These are phyloP conservation scores for Mirounga angustirostris DNA, from an alignment of 2,113 vertebrate genomes.

Conservation along the genomic window DNA sequence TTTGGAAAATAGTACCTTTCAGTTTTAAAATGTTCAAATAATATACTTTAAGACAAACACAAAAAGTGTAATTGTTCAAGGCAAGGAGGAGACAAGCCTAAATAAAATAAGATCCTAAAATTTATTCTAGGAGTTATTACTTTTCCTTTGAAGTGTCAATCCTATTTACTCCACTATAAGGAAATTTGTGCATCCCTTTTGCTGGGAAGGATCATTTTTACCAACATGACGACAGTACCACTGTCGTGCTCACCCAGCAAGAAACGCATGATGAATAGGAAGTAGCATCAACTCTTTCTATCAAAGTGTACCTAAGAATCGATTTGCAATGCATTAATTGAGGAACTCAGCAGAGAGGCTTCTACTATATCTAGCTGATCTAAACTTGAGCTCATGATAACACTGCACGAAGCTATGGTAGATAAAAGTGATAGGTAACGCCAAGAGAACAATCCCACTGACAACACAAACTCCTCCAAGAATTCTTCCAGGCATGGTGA, in stretches of 20 bases:
- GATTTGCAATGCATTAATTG: slow-evolving; percentile 86
- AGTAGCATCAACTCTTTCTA: slow-evolving; percentile 70
- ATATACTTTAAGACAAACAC: slow-evolving; percentile 69
- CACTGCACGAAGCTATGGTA: slow-evolving; percentile 99
- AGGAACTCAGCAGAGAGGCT: slow-evolving; percentile 94
- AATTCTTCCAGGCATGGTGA: slow-evolving; percentile 96
- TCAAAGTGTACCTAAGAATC: slow-evolving; percentile 75
- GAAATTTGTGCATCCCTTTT: slow-evolving; percentile 75
- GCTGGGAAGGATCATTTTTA: slow-evolving; percentile 79
- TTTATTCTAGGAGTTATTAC: slow-evolving; percentile 34
- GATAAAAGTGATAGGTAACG: slow-evolving; percentile 99
- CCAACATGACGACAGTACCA: slow-evolving; percentile 62
- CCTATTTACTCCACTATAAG: slow-evolving; percentile 71
- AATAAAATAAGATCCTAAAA: slow-evolving; percentile 60
- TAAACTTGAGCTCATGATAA: slow-evolving; percentile 97
- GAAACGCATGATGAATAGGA: slow-evolving; percentile 67
- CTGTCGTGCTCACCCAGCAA: slow-evolving; percentile 78
- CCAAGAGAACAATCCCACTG: slow-evolving; percentile 97
- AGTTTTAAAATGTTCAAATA: slow-evolving; percentile 80
- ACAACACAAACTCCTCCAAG: slow-evolving; percentile 99
- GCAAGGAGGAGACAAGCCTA: slow-evolving; percentile 72
- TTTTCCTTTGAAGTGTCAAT: slow-evolving; percentile 75
- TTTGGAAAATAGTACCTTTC: slow-evolving; percentile 74
- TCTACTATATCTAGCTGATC: slow-evolving; percentile 94
- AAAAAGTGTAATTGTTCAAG: slow-evolving; percentile 73